Percentiles rank a stretch among this genome's conserved stretches.
phyloP scores from a whole-genome alignment of 2,113 vertebrate genomes.

The Callionymus lyra region DNA sequence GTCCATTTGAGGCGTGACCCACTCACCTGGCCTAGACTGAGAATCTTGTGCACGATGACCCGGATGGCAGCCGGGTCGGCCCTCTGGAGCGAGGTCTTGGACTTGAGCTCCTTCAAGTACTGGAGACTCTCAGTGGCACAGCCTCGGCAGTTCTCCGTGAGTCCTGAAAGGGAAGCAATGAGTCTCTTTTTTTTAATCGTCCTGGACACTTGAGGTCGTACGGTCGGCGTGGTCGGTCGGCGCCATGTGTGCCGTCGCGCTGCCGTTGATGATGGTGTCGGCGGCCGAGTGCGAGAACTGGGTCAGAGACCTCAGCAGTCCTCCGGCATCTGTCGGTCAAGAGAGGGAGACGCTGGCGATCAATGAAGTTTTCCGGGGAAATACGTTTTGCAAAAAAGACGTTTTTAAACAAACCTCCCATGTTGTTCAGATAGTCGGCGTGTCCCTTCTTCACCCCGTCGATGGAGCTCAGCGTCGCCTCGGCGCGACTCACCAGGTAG shows the following conservation, averaged over 20 bases:
- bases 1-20: no score
- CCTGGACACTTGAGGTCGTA: conserved; percentile 57
- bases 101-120: conserved; percentile 73
- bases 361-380: no score
- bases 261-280: conserved; percentile 82
- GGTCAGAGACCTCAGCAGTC: conserved; percentile 78
- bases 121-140: conserved; percentile 74
- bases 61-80: conserved; percentile 67
- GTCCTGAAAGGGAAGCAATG: conserved; percentile 51
- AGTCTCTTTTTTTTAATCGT: neutral
- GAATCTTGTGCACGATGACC: conserved; percentile 63
- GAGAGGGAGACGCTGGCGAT: neutral
- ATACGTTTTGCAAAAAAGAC: neutral
- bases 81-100: conserved; percentile 58
- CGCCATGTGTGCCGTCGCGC: conserved; percentile 85
- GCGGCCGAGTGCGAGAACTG: conserved; percentile 83
- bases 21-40: conserved; percentile 80
- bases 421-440: conserved; percentile 71
- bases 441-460: conserved; percentile 75
- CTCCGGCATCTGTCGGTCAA: conserved; percentile 70
- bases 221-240: conserved; percentile 85
- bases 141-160: conserved; percentile 76
- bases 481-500: conserved; percentile 83
- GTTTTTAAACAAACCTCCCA: conserved; percentile 64
- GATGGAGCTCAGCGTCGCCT: conserved; percentile 75